These are phyloP conservation scores for Heptranchias perlo DNA, from an alignment of 2,113 vertebrate species.

Conservation along the genomic window DNA sequence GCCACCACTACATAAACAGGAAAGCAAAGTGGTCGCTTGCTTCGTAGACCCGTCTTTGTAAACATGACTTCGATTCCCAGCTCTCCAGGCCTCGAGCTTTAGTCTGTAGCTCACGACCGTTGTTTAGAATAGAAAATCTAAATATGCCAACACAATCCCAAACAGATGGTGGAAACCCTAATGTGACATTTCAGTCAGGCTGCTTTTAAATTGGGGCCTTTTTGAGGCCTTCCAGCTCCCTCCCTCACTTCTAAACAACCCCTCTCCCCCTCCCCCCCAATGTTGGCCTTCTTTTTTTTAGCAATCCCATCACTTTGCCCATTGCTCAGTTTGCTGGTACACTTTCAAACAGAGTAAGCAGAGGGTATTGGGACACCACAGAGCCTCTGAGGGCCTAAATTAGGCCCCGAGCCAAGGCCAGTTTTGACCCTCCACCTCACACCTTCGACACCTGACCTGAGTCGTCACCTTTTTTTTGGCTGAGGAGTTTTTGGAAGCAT, in stretches of 20 bases:
- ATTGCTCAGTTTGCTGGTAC: background rate
- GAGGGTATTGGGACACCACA: background rate
- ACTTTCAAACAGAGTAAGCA: background rate
- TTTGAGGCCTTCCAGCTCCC: no score
- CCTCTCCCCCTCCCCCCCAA: background rate
- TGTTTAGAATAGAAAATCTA: conserved; percentile 26
- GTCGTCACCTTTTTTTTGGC: no score
- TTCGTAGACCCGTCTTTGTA: background rate
- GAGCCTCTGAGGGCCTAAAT: background rate
- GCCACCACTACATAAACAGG: background rate
- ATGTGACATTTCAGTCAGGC: background rate
- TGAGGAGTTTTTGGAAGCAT: no score
- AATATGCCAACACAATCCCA: conserved; percentile 21
- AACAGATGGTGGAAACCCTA: conserved; percentile 21
- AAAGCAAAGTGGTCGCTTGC: background rate
- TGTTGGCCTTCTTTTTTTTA: background rate
- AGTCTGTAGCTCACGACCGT: background rate
- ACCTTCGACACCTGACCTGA: no score
- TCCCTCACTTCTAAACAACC: background rate
- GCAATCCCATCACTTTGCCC: background rate
- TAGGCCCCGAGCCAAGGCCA: background rate
- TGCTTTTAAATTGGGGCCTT: background rate
- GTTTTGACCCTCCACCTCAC: no score
- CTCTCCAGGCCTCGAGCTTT: background rate
- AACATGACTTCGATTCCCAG: background rate